These are phyloP conservation scores for Hydrotaea cyrtoneurina DNA, from an alignment of 2,888 invertebrate genomes.

Conservation along the genomic window DNA sequence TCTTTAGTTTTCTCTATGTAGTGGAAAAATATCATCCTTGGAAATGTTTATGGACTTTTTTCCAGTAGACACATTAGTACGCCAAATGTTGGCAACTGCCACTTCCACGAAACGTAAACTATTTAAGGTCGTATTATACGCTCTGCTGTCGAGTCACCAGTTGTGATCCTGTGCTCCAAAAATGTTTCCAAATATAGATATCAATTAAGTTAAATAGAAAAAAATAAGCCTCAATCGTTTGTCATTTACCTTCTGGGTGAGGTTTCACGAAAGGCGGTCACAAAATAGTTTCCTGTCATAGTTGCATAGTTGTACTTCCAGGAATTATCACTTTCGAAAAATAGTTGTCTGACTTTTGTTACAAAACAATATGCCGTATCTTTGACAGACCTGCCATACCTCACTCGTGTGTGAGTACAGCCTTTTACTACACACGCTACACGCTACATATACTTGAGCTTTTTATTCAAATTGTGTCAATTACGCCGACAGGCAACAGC, in stretches of 20 bases:
- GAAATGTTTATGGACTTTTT: too few relatives aligned
- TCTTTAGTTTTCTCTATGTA: too few relatives aligned
- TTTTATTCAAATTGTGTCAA: conserved; percentile 67
- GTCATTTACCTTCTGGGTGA: neutral
- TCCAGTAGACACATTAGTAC: too few relatives aligned
- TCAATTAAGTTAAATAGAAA: too few relatives aligned
- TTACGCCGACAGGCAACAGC: conserved; percentile 67
- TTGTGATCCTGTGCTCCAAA: too few relatives aligned
- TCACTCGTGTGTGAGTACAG: conserved; percentile 14
- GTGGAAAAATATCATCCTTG: too few relatives aligned
- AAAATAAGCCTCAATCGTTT: too few relatives aligned
- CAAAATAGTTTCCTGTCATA: neutral
- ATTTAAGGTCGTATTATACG: too few relatives aligned
- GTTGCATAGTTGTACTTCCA: neutral
- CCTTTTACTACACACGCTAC: neutral
- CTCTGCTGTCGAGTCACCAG: too few relatives aligned
- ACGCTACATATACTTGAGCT: conserved; percentile 43
- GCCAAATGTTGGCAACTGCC: too few relatives aligned
- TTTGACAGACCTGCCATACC: conserved; percentile 35
- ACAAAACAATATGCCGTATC: conserved; percentile 11
- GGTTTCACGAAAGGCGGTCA: neutral
- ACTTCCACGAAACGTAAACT: too few relatives aligned
- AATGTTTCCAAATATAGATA: too few relatives aligned
- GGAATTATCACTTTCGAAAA: conserved; percentile 30
- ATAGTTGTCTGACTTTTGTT: conserved; percentile 2